phyloP scores from a whole-genome alignment of 1,140 invertebrate species.

The Pristionchus pacificus region DNA sequence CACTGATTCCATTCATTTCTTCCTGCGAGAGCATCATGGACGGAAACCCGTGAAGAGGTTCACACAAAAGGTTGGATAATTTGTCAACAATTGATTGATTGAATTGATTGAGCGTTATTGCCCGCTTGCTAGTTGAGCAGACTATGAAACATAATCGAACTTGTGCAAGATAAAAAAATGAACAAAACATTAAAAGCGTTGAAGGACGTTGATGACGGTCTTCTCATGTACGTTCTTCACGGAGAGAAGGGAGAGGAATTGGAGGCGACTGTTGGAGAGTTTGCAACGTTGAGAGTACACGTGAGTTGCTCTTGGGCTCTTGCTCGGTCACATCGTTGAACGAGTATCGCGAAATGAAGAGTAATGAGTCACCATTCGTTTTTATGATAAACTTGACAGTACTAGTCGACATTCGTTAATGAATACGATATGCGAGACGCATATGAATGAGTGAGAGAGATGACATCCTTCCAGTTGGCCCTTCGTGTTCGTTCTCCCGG shows the following conservation, averaged over 20 bases:
- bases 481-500: not conserved
- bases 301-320: slow-evolving; percentile 12
- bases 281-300: slow-evolving; percentile 14
- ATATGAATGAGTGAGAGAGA: too few relatives aligned
- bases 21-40: not conserved
- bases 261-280: slow-evolving; percentile 17
- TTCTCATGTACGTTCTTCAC: slow-evolving; percentile 16
- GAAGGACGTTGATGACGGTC: slow-evolving; percentile 25
- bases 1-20: not conserved
- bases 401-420: too few relatives aligned
- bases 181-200: too few relatives aligned
- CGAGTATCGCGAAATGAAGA: too few relatives aligned
- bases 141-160: slow-evolving; percentile 5
- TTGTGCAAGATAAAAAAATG: too few relatives aligned
- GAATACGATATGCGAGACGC: too few relatives aligned
- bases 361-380: too few relatives aligned
- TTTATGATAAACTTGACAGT: too few relatives aligned
- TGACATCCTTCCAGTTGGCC: not conserved
- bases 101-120: too few relatives aligned
- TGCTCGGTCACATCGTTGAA: too few relatives aligned
- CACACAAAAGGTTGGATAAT: not conserved
- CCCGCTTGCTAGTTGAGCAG: too few relatives aligned
- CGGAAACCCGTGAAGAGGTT: not conserved
- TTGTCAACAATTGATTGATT: too few relatives aligned
- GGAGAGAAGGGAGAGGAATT: slow-evolving; percentile 18